Evolutionary conservation across 1,140 invertebrate genomes (phyloP), one percentile per base, ranked within the genome.

Genomic region (Triops longicaudatus): DNA sequence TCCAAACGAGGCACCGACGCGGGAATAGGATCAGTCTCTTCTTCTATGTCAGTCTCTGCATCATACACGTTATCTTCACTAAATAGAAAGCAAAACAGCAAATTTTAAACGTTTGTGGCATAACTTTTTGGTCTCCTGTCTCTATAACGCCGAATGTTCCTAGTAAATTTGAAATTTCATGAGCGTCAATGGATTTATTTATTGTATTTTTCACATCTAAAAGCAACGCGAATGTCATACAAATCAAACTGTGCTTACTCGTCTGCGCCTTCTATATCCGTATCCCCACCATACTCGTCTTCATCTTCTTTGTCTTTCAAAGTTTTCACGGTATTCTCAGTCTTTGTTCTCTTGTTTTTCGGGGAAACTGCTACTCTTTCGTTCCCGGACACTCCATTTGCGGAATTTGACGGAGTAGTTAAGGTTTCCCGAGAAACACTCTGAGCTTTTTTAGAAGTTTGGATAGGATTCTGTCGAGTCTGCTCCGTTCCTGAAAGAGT

Each of bases 261-360:
- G 27, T 77, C 72, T 7, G 41, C 73, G 14, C 42, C 76, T 11
- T 81, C 81, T 26, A 80, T 77, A 79, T 81, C 81, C 11, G 80
- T 81, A 28, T 74, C 75, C 26, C 75, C 78, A 11, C 74, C 77
- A 71, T 80, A 81, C 26, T 78, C 77, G 14, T 79, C 81, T 75
- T 80, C 75, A 41, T 74, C 73, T 72, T 78, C 71, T 14, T 77
- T 77, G n/a, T 73, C 26, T 10, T 44, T 43, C 43, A 14, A 72
- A 28, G 79, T 78, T 73, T 78, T 37, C 31, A 7, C 31, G 31
- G 2, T 37, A 37, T 37, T 37, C 31, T 37, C 31, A 37, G 17
- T 79, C 12, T 22, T 31, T 31, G 31, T 27, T 28, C 28, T 74
- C 22, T 27, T 43, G 37, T 26, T 63, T 28, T 12, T 2, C 31